Conservation (phyloP, 2,797 vertebrate species). For the Carapus acus region DNA sequence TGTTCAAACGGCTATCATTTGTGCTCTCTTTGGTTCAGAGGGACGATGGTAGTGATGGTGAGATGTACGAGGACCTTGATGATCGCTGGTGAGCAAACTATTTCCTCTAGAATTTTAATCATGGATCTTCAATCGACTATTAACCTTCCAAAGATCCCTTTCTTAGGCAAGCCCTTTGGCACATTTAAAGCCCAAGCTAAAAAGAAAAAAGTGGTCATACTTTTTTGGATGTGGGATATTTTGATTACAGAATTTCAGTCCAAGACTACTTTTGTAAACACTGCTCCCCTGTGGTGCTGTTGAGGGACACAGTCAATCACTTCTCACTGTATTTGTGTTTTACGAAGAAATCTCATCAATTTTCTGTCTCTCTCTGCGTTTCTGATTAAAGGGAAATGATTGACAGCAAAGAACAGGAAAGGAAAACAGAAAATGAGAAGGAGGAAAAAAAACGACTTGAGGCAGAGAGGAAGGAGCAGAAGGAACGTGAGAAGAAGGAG, state of each 20-base stretch:
- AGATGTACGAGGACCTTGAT: slow-evolving; percentile 86
- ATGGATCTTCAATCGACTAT: no score
- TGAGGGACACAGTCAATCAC: slow-evolving; percentile 5
- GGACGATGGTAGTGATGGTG: slow-evolving; percentile 73
- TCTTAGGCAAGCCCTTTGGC: no score
- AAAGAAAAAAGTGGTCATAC: no score
- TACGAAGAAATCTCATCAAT: neutral
- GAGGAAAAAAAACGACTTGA: slow-evolving; percentile 80
- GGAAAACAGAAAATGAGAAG: slow-evolving; percentile 78
- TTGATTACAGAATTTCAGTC: no score
- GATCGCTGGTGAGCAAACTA: slow-evolving; percentile 73
- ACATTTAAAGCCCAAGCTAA: no score
- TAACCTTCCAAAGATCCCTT: no score
- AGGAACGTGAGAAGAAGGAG: slow-evolving; percentile 89
- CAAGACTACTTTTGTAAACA: neutral
- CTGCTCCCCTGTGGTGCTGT: slow-evolving; percentile 34
- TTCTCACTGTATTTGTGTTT: neutral
- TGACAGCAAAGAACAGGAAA: slow-evolving; percentile 70
- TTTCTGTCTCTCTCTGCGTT: neutral
- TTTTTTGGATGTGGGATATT: no score
- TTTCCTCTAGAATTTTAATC: no score
- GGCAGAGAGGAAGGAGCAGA: slow-evolving; percentile 85
- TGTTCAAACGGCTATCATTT: neutral
- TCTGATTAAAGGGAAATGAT: slow-evolving; percentile 47
- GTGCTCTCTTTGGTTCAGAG: slow-evolving; percentile 24